Evolutionary conservation across 2,113 vertebrate genomes (phyloP).

Genomic region (Eubucco bourcierii): DNA sequence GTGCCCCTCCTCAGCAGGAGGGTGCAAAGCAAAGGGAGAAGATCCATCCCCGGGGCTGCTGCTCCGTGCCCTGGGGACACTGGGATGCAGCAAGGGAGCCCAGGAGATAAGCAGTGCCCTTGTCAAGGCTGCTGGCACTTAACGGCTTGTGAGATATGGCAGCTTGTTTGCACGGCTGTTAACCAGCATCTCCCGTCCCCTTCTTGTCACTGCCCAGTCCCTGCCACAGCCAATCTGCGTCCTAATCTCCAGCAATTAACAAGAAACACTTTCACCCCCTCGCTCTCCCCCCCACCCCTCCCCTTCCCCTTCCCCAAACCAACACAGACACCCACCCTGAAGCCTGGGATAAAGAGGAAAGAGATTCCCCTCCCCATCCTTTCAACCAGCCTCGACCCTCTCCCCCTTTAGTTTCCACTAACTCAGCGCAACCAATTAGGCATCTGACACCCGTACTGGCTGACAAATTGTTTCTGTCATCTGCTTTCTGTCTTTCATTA

Average conservation of each 20-base stretch:
- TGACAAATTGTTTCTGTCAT: slow-evolving; percentile 92
- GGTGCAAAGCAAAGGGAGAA: rapidly evolving
- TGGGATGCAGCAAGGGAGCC: neutral
- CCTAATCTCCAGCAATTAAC: slow-evolving; percentile 89
- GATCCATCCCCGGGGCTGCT: neutral
- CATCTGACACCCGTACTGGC: slow-evolving; percentile 85
- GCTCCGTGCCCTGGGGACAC: neutral
- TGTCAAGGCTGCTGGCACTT: slow-evolving; percentile 36
- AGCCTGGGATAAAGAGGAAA: neutral
- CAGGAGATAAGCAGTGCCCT: neutral
- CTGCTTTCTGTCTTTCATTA: slow-evolving; percentile 94
- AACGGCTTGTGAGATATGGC: slow-evolving; percentile 85
- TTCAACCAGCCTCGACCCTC: neutral
- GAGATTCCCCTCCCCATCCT: neutral
- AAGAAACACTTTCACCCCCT: slow-evolving; percentile 8
- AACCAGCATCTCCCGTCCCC: slow-evolving; percentile 86
- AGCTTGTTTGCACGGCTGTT: slow-evolving; percentile 88
- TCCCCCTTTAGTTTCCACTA: slow-evolving; percentile 86
- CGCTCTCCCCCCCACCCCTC: neutral
- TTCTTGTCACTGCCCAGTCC: slow-evolving; percentile 88
- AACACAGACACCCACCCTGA: neutral
- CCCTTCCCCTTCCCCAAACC: neutral
- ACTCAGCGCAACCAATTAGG: slow-evolving; percentile 90
- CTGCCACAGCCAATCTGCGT: slow-evolving; percentile 91
- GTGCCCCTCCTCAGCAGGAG: rapidly evolving